These are phyloP conservation scores for Gila robusta DNA, from an alignment of 2,797 vertebrate species.

Conservation along the genomic window DNA sequence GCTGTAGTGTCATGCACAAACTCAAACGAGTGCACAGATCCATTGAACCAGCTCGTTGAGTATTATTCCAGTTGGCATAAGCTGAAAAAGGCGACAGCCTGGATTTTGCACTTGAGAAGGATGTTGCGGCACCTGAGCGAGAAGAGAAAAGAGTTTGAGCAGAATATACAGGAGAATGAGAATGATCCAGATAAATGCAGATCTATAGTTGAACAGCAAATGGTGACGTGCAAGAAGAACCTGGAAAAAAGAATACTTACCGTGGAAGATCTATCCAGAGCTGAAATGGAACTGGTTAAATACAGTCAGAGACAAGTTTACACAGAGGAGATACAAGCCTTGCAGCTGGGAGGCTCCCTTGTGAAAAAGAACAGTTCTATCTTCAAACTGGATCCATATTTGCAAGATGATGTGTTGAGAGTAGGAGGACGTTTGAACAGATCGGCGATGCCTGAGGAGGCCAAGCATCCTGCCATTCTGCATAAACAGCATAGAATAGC, in stretches of 20 bases:
- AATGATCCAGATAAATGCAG: neutral
- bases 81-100: constrained; percentile 4
- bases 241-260: neutral
- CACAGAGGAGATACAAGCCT: neutral
- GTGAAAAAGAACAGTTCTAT: constrained; percentile 18
- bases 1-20: constrained; percentile 4
- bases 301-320: neutral
- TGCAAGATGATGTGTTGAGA: constrained; percentile 28
- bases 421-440: neutral
- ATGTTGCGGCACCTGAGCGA: neutral
- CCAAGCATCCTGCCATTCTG: neutral
- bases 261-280: neutral
- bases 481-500: neutral
- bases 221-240: neutral
- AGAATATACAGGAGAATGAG: neutral
- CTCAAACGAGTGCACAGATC: neutral
- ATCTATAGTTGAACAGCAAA: neutral
- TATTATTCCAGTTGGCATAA: constrained; percentile 22
- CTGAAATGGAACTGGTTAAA: constrained; percentile 20
- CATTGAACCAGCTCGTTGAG: neutral
- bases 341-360: neutral
- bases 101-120: neutral
- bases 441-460: neutral
- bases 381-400: too few species aligned
- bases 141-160: neutral